Base-by-base conservation (phyloP, 2,888 invertebrate genomes). In the Mythimna loreyi region DNA sequence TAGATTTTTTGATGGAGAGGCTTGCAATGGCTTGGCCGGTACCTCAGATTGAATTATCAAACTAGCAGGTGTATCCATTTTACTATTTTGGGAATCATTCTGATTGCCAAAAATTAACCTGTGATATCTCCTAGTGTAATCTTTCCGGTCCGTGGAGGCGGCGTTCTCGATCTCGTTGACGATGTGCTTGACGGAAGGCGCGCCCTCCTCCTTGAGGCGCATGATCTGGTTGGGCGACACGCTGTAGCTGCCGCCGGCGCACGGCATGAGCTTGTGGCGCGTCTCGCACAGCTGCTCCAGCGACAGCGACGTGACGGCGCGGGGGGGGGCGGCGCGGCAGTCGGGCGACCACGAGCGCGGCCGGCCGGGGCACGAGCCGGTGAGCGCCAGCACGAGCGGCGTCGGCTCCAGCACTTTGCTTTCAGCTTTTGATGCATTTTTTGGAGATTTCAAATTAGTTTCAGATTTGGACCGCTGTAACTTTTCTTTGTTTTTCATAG, bases 401-500 rank as follows among this genome's bases (percentile, higher is more conserved):
- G 97, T 97, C 30, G 97, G 97, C 76, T 97, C 97, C 88, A 96
- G 96, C 82, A 96, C 92, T 75, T 97, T 96, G 79, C 96, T 97
- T 88, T 96, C 97, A 23, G 86, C 87, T 89, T 97, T 97, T 1
- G 92, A 93, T 75, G 94, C 92, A 74, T 93, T 91, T 85, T 97
- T 97, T 4, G 97, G 97, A 58, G 97, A 97, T 92, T 98, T 98
- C 66, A 98, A 92, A 93, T 98, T 98, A 58, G 98, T 99, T 93
- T 99, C 99, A 72, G 99, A 99, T 95, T 99, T 99, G 68, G 99
- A 98, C 80, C 99, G 96, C 94, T 98, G 99, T 84, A 99, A 94
- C 92, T 98, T 98, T 90, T 99, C 98, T 87, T 98, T 98, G 90
- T 99, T 99, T 92, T 99, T 98, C 98, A 99, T 99, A 19, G 99